Base-by-base conservation (phyloP, 2,113 vertebrate species). In the Xyliphius kryptos region DNA sequence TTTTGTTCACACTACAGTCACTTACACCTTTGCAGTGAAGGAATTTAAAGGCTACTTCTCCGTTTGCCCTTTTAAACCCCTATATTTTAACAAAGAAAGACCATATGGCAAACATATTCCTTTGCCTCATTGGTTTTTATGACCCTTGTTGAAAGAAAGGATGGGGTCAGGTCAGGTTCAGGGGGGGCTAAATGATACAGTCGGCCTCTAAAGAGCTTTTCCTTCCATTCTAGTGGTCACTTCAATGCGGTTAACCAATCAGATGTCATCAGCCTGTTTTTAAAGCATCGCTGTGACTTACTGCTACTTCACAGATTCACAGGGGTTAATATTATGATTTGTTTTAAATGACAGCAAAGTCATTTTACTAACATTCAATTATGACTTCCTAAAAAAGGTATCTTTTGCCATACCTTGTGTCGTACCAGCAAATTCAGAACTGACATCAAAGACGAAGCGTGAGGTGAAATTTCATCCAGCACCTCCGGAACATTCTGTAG, bases 41-140 rank as follows among this genome's bases (percentile, higher is more conserved):
- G 70, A 71, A 71, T 79, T 62, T 32, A 32, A 32, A 6, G 26
- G 26, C 7, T 32, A 5, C 26, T 32, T 32, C 26, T 32, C 26
- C 26, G 26, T 32, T 32, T 32, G 26, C 26, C 26, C 26, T 32
- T 32, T 32, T 32, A 32, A 32, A 32, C 26, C 26, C 4, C 26
- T 32, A 32, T 32, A 32, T 32, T 32, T 32, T 3, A 32, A 32
- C 26, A 32, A 32, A 32, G 26, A 32, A 32, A 6, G 26, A 32
- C 26, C 26, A 32, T 85, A 85, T 88, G 85, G 86, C 74, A 82
- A 84, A 85, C 83, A 88, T 88, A 85, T 85, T 87, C 77, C 72
- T 74, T 50, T 13, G 80, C 75, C 79, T 84, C 82, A 73, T 72
- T 86, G 79, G 75, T 59, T 85, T 89, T 89, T 85, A 88, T 75